Percentiles rank a stretch among this genome's conserved stretches.
phyloP scores from a whole-genome alignment of 2,888 invertebrate species.

The Merodon equestris region DNA sequence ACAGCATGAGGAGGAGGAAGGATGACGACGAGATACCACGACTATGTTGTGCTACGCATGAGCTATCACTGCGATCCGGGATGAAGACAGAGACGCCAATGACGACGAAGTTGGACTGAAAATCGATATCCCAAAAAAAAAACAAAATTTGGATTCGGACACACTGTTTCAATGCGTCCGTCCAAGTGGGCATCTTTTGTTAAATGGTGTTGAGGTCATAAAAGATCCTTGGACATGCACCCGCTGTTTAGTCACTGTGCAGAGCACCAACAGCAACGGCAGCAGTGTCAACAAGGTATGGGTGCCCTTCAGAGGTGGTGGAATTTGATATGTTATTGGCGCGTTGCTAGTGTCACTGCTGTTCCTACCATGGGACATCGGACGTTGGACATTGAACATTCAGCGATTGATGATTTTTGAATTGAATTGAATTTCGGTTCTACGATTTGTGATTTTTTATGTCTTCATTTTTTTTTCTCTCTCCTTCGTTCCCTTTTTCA shows the following conservation, averaged over 20 bases:
- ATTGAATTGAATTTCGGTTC: constrained; percentile 46
- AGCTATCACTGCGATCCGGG: neutral
- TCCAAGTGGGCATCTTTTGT: constrained; percentile 30
- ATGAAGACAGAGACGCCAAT: neutral
- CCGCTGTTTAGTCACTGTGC: constrained; percentile 43
- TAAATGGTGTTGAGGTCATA: constrained; percentile 65
- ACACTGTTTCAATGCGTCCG: constrained; percentile 26
- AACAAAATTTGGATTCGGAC: constrained; percentile 52
- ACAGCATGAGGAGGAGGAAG: constrained; percentile 64
- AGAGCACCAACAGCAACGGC: constrained; percentile 12
- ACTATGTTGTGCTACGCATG: constrained; percentile 4
- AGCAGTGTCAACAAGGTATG: too few relatives aligned
- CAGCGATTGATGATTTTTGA: constrained; percentile 49
- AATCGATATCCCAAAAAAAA: constrained; percentile 50
- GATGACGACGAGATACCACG: constrained; percentile 33
- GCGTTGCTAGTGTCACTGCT: constrained; percentile 30
- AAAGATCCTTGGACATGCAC: constrained; percentile 60
- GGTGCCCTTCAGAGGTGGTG: constrained; percentile 35
- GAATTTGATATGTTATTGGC: constrained; percentile 55
- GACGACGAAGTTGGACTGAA: constrained; percentile 39
- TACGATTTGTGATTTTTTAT: constrained; percentile 44
- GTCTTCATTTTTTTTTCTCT: constrained; percentile 45
- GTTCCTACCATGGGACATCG: constrained; percentile 29
- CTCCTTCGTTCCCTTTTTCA: neutral
- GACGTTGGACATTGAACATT: constrained; percentile 7